Base-by-base conservation (phyloP, 2,888 invertebrate species). In the Nymphalis polychloros region DNA sequence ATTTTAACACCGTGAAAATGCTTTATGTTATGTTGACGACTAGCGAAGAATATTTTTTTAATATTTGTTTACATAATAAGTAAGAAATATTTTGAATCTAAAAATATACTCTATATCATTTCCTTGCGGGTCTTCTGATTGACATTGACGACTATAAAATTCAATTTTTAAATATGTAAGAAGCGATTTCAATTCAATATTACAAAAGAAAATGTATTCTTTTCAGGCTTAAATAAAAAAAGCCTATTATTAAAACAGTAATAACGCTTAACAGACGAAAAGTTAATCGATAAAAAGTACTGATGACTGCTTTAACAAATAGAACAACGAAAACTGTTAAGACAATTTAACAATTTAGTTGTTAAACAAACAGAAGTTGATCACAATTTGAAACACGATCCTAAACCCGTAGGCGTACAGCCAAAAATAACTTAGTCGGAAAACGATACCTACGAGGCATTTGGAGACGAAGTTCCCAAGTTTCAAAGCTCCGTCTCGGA, bases 1-100 rank as follows among this genome's bases (percentile, higher is more conserved):
- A 91, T 90, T 90, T 90, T 90, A 88, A 89, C 89, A 82, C 85
- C 76, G 82, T 85, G 85, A 83, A 85, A 84, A 86, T 70, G 59
- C 50, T 72, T 69, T 70, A 68, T 59, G 70, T 59, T 64, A 16
- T 20, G 60, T 53, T 41, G 47, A 20, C 47, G 50, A 63, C 52
- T 23, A 27, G 47, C 10, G 46, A 49, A 31, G 17, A 50, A 41
- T 13, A 55, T 13, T 19, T 62, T 57, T 64, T 53, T 48, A 47
- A 41, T 64, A 23, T 13, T 16, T 46, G 23, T 46, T 59, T 59
- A 47, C 13, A 41, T 41, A 41, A 41, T 13, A 13, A 41, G 41
- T 1, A 13, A 41, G 4, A 13, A 13, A 13, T 13, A 41, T 41
- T 13, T 41, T 41, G 10, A 41, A 41, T 13, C 41, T 41, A 41